Base-by-base conservation (phyloP, 2,113 vertebrate genomes). In the Alectura lathami region DNA sequence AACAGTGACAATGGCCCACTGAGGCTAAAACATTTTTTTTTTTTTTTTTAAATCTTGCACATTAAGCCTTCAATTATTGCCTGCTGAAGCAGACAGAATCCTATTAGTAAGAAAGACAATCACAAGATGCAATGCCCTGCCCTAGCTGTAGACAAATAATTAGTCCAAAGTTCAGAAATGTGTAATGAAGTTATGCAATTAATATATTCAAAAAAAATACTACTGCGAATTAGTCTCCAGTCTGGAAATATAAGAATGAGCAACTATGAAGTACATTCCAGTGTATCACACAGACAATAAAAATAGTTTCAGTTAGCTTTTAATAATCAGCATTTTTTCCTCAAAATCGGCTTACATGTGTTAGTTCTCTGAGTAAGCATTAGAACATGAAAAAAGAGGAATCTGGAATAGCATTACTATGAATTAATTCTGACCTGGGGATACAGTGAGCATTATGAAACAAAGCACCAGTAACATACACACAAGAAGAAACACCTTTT, bases 41-140 rank as follows among this genome's bases (percentile, higher is more conserved):
- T 24, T 15, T 92, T 96, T 93, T 88, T 93, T 96, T 91, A 85
- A 76, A 95, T 95, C 95, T 94, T 91, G 76, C 96, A 98, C 98
- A 98, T 95, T 97, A 98, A 98, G 95, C 97, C 98, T 98, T 98
- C 98, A 98, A 98, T 98, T 99, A 98, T 98, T 98, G 98, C 93
- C 97, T 98, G 98, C 98, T 98, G 98, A 98, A 98, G 98, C 98
- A 98, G 98, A 98, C 97, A 98, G 98, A 98, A 98, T 98, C 98
- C 98, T 98, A 98, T 99, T 99, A 99, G 98, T 95, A 98, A 98
- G 97, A 97, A 98, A 97, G 98, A 97, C 96, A 86, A 98, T 97
- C 97, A 97, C 94, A 97, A 96, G 97, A 98, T 92, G 97, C 98
- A 97, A 91, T 97, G 97, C 97, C 98, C 98, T 98, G 98, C 98